Conservation (phyloP, 30 jellyfish, hydroid and myxozoan species). For the Aurelia sp. region DNA sequence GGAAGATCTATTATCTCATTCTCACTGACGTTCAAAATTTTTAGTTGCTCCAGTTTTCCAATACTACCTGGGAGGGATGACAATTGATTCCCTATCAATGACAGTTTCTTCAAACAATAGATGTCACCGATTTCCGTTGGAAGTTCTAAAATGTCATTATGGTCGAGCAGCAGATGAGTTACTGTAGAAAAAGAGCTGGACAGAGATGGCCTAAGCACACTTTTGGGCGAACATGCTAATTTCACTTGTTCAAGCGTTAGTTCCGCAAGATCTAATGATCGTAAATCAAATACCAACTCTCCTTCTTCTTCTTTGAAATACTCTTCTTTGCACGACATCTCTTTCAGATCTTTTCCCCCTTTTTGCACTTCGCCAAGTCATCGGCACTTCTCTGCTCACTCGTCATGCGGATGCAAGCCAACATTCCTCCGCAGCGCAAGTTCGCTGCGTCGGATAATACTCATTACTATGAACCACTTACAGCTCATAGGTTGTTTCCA, state of each 20-base stretch:
- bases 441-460: too few relatives aligned
- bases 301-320: slow-evolving; percentile 8
- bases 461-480: too few relatives aligned
- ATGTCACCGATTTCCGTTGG: slow-evolving; percentile 65
- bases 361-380: neutral
- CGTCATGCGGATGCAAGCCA: too few relatives aligned
- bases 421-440: too few relatives aligned
- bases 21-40: slow-evolving; percentile 66
- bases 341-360: neutral
- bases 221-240: slow-evolving; percentile 8
- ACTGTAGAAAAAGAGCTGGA: neutral
- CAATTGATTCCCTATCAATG: slow-evolving; percentile 76
- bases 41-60: slow-evolving; percentile 41
- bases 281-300: slow-evolving; percentile 39
- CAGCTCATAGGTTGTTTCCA: too few relatives aligned
- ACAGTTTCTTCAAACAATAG: slow-evolving; percentile 27
- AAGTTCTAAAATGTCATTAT: slow-evolving; percentile 61
- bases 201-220: slow-evolving; percentile 13
- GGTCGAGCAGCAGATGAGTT: slow-evolving; percentile 69
- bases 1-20: slow-evolving; percentile 58
- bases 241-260: slow-evolving; percentile 17
- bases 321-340: neutral
- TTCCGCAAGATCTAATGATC: slow-evolving; percentile 59
- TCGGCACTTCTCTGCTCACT: too few relatives aligned
- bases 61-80: slow-evolving; percentile 47